Evolutionary conservation across 2,888 invertebrate species (phyloP), one percentile per base, ranked within the genome.

Genomic region (Theretra japonica): DNA sequence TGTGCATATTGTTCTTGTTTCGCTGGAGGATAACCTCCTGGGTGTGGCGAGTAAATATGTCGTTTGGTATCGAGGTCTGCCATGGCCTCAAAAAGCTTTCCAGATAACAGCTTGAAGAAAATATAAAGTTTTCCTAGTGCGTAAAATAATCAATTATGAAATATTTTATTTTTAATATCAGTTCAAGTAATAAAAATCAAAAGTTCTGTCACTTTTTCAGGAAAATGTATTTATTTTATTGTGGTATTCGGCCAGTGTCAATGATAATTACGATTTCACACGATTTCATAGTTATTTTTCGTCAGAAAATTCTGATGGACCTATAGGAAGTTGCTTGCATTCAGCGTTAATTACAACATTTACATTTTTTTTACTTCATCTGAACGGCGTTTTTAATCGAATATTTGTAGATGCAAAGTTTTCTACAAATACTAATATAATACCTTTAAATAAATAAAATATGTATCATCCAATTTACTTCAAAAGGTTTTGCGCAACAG

Each of bases 1-100:
- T 82, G 80, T 0, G 78, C 11, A 75, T 93, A 93, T 70, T 90
- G 90, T 15, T 90, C 89, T 79, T 94, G 93, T 74, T 89, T 90
- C 7, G 76, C 73, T n/a, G 73, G 74, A 2, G 89, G 74, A 76
- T 93, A 94, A 0, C 92, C 92, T 21, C 83, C 81, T 15, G 76
- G 70, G 57, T 77, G 74, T n/a, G 79, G 70, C 6, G 82, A 79
- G 57, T 73, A 75, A 65, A 77, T 75, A 25, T 74, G 74, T 53
- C 76, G 75, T 74, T 80, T 82, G 53, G 73, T 73, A 68, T 85
- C 86, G 30, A 30, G 50, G 58, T 87, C 86, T 59, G 78, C 81
- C 87, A 89, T 89, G 25, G 48, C 76, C 60, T 53, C 62, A 56
- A 79, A 70, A 17, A 75, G 69, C 28, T 69, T 68, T 72, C 68